Base-by-base conservation (phyloP, 1,140 invertebrate species). In the Drosophila kohkoa region DNA sequence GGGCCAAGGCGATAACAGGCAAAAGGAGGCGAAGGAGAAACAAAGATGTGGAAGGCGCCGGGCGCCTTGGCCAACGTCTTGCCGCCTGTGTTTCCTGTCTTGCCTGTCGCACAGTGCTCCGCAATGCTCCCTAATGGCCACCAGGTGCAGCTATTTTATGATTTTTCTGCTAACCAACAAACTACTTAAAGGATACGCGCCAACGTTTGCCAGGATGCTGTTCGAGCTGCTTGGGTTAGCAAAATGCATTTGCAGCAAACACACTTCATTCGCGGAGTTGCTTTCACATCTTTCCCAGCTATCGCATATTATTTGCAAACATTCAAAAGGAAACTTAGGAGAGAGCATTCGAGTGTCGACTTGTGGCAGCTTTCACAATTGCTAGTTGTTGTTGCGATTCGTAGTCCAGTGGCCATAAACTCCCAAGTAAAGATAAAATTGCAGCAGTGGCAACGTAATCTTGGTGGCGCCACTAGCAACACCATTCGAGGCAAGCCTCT, bases 81-180 rank as follows among this genome's bases (percentile, higher is more conserved):
- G 8, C 38, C 64, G 8, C 35, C 35, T 38, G 30, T 32, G 7
- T 32, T 32, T 32, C 30, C 30, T 32, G 54, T 58, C 62, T 59
- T 58, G 7, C 41, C 65, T 67, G 71, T 67, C 66, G 38, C 66
- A 32, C 30, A 32, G 30, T 32, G 35, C 69, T 25, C 20, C 80
- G 73, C 51, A 64, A 38, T 10, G 35, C 74, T 79, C 80, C 83
- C 85, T 87, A 88, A 87, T 87, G 83, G 83, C 80, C 70, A 88
- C 85, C 83, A 88, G 83, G 83, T 87, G 83, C 83, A 87, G 77
- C 80, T 87, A 89, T 87, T 87, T 87, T 87, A 87, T 87, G 80
- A 82, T 88, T 52, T 52, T 81, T 77, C 67, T 71, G 58, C 79
- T 71, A 80, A 87, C 83, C 83, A 87, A 87, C 83, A 88, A 87